Conservation (phyloP, 2,113 vertebrate genomes). For the Eleginops maclovinus region DNA sequence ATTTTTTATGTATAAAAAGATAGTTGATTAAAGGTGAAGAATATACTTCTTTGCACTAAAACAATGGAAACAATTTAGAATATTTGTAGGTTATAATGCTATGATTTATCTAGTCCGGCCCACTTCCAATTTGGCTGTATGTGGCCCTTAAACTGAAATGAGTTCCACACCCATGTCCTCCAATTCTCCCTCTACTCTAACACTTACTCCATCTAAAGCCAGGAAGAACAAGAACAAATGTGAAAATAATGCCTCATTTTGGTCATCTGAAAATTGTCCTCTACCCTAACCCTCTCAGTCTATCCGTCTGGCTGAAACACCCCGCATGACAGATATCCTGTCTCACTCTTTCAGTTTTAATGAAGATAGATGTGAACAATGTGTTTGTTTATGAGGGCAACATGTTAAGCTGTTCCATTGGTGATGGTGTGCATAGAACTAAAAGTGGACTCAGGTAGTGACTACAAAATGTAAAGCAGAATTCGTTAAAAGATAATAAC, state of each 20-base stretch:
- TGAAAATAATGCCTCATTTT: slow-evolving; percentile 36
- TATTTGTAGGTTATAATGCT: no score
- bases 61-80: no score
- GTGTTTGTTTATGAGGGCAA: slow-evolving; percentile 44
- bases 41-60: no score
- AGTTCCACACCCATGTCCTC: slow-evolving; percentile 20
- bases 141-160: no score
- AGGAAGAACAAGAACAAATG: slow-evolving; percentile 30
- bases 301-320: slow-evolving; percentile 18
- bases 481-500: neutral
- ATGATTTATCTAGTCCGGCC: no score
- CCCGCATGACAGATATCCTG: slow-evolving; percentile 48
- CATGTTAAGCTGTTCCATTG: slow-evolving; percentile 53
- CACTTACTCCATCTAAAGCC: slow-evolving; percentile 67
- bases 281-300: slow-evolving; percentile 40
- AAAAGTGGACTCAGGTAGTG: slow-evolving; percentile 18
- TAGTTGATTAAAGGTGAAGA: no score
- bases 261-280: slow-evolving; percentile 53
- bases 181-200: slow-evolving; percentile 48
- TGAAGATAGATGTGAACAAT: slow-evolving; percentile 71
- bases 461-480: slow-evolving; percentile 32
- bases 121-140: no score
- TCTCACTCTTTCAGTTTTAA: slow-evolving; percentile 65
- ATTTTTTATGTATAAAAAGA: no score
- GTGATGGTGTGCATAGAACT: neutral